Conservation (phyloP, 2,797 vertebrate species). For the Acanthurus tractus region DNA sequence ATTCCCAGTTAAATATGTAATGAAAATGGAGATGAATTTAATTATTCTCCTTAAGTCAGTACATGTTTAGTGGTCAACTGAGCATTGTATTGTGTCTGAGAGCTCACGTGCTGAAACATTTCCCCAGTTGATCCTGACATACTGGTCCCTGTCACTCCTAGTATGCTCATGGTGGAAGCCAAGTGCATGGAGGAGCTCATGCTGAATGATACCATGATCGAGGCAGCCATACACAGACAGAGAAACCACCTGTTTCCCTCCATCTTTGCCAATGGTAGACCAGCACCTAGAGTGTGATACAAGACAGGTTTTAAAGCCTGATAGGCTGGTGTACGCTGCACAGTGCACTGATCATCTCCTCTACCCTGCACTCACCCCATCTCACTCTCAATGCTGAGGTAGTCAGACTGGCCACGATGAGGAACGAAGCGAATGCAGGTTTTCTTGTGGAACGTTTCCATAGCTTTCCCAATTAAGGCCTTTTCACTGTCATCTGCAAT, state of each 20-base stretch:
- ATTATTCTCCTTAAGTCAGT: no score
- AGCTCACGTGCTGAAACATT: conserved; percentile 28
- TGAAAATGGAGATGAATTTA: neutral
- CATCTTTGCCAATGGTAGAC: conserved; percentile 76
- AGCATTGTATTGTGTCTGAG: neutral
- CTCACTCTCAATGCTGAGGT: conserved; percentile 42
- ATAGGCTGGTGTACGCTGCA: no score
- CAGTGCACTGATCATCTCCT: neutral
- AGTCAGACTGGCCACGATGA: conserved; percentile 23
- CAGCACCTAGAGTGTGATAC: conserved; percentile 58
- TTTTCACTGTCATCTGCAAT: conserved; percentile 35
- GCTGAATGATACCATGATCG: conserved; percentile 76
- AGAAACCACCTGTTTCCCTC: conserved; percentile 78
- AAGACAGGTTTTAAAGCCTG: neutral
- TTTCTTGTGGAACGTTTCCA: conserved; percentile 45
- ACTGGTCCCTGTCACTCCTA: conserved; percentile 77
- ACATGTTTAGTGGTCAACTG: neutral
- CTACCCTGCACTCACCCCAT: conserved; percentile 14
- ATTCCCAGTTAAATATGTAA: no score
- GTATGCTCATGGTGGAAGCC: conserved; percentile 79
- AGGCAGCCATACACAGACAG: conserved; percentile 75
- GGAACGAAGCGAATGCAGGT: conserved; percentile 49
- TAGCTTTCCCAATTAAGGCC: conserved; percentile 15
- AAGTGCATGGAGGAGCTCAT: conserved; percentile 77
- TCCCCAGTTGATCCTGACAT: conserved; percentile 49